Base-by-base conservation (phyloP, 2,888 invertebrate genomes). In the Pseudeuparius sepicola region DNA sequence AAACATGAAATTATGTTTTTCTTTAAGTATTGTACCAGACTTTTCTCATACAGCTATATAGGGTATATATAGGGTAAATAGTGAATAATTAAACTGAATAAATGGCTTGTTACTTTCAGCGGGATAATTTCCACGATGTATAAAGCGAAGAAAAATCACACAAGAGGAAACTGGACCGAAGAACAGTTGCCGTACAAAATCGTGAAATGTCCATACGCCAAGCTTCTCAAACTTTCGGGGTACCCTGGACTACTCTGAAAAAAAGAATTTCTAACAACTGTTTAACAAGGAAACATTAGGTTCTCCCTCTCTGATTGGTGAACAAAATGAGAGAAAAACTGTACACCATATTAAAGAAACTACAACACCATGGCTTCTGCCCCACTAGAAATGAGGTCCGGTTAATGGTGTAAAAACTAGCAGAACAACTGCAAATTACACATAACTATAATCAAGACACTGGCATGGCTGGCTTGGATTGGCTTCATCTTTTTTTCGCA, bases 161-260 rank as follows among this genome's bases (percentile, higher is more conserved):
- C 12, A 32, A 18, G 24, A 12, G 32, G 23, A 10, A 13, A 24
- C 2, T 32, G 32, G 24, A 20, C 32, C 7, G 11, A 32, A 14
- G 24, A 32, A 11, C 18, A 17, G 15, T 32, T 32, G 24, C 24
- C 14, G 3, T 13, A 11, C 9, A 32, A 11, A 6, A 12, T 12
- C 7, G 20, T 3, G 9, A 11, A 24, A 32, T 32, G 14, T 12
- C 12, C 14, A n/a, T 32, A 13, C 10, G 24, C 20, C 6, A n/a
- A 30, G 30, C 30, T 11, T 30, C 30, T 9, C 13, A 11, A 9
- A n/a, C 11, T 4, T 31, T 23, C 13, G 14, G 24, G 10, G 20
- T 31, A 5, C 24, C 31, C n/a, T 20, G 20, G 20, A 18, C 20
- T n/a, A 31, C 31, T 18, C 20, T 31, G 13, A 31, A 20, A 11